Percentiles rank a stretch among this genome's conserved stretches.
Evolutionary conservation across 2,797 vertebrate species (phyloP).

Genomic region (Dallia pectoralis): DNA sequence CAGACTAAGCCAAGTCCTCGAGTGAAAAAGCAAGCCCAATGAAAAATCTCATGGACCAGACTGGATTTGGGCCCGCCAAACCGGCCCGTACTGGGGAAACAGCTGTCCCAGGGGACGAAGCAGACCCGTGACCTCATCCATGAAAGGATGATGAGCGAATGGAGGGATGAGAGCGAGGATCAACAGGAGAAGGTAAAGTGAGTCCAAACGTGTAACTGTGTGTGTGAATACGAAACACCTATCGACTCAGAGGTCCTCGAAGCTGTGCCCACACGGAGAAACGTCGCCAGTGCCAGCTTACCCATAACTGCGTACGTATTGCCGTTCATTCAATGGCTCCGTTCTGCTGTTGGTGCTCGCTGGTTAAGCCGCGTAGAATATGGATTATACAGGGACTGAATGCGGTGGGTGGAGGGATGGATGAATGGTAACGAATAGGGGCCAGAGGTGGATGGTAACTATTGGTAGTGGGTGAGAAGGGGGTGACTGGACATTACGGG

Average conservation of each 20-base stretch:
- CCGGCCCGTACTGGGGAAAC: background rate
- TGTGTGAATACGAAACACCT: slow-evolving; percentile 24
- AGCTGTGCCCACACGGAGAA: background rate
- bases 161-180: slow-evolving; percentile 14
- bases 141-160: slow-evolving; percentile 24
- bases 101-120: slow-evolving; percentile 22
- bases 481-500: slow-evolving; percentile 46
- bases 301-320: slow-evolving; percentile 26
- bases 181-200: slow-evolving; percentile 1
- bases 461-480: slow-evolving; percentile 47
- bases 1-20: background rate
- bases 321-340: slow-evolving; percentile 16
- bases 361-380: slow-evolving; percentile 41
- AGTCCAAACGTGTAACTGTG: background rate
- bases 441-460: slow-evolving; percentile 37
- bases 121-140: slow-evolving; percentile 28
- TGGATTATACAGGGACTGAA: slow-evolving; percentile 36
- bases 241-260: background rate
- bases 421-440: background rate
- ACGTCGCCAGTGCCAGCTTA: background rate
- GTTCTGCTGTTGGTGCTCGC: slow-evolving; percentile 40
- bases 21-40: no score
- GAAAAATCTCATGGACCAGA: background rate
- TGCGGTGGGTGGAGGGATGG: slow-evolving; percentile 32
- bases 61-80: background rate